phyloP scores from a whole-genome alignment of 2,113 vertebrate species.

The Etheostoma spectabile region DNA sequence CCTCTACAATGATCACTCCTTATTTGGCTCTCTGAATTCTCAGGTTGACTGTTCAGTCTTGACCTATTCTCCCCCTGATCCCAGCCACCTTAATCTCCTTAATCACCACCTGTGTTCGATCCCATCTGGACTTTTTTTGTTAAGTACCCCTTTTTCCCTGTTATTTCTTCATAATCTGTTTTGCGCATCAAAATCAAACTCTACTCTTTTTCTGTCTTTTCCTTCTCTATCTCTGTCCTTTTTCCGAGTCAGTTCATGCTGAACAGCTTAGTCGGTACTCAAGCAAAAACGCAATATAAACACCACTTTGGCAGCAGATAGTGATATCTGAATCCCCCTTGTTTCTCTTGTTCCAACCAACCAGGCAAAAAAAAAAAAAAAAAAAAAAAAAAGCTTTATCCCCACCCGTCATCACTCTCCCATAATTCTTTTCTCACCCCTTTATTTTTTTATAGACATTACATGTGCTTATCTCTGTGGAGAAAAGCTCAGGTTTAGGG shows the following conservation, averaged over 20 bases:
- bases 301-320: constrained; percentile 56
- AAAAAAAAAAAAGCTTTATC: constrained; percentile 39
- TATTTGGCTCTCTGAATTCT: constrained; percentile 37
- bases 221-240: constrained; percentile 27
- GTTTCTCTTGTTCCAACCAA: constrained; percentile 33
- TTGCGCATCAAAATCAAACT: neutral
- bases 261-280: constrained; percentile 43
- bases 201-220: neutral
- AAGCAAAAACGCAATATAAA: constrained; percentile 50
- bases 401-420: constrained; percentile 32
- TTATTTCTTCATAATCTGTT: constrained; percentile 1
- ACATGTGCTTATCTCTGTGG: constrained; percentile 28
- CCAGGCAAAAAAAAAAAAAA: constrained; percentile 37
- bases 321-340: neutral
- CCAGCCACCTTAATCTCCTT: constrained; percentile 20
- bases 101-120: neutral
- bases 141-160: neutral
- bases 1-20: constrained; percentile 13
- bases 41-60: constrained; percentile 7
- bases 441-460: constrained; percentile 1
- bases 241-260: constrained; percentile 37
- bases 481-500: constrained; percentile 22
- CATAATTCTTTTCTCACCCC: constrained; percentile 12
- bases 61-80: constrained; percentile 22
- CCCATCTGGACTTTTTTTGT: constrained; percentile 14